Conservation (phyloP, 2,113 vertebrate species). For the Miniopterus natalensis region DNA sequence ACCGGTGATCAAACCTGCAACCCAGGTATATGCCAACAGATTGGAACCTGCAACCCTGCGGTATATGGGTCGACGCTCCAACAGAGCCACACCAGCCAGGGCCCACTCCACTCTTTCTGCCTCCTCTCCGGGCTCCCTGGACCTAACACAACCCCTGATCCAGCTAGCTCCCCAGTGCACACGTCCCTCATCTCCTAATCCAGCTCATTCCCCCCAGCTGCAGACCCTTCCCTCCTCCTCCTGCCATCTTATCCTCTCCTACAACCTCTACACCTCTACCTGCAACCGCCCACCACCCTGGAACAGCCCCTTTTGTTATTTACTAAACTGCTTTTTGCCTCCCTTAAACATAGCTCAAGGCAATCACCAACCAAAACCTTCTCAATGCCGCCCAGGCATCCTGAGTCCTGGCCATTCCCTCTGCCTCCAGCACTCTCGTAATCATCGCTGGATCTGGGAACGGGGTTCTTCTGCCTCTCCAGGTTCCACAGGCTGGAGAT, state of each 20-base stretch:
- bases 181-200: accelerated
- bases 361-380: not conserved
- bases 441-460: not conserved
- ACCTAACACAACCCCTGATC: accelerated
- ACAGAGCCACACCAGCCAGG: not conserved
- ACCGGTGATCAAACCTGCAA: not conserved
- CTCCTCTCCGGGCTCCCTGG: not conserved
- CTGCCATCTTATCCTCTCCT: not conserved
- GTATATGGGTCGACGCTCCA: not conserved
- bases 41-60: not conserved
- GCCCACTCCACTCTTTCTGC: too few species aligned
- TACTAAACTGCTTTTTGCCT: not conserved
- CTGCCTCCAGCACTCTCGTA: too few species aligned
- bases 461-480: not conserved
- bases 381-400: not conserved
- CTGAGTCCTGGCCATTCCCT: not conserved
- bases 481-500: accelerated
- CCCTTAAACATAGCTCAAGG: not conserved
- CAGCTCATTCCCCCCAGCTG: not conserved
- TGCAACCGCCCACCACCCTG: not conserved
- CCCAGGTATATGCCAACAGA: too few species aligned
- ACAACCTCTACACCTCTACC: not conserved
- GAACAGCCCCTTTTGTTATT: not conserved
- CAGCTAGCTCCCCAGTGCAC: not conserved
- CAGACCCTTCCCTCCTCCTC: not conserved